Percentiles rank a stretch among this genome's conserved stretches.
Evolutionary conservation across 2,797 vertebrate genomes (phyloP).

Genomic region (Poecilia picta): DNA sequence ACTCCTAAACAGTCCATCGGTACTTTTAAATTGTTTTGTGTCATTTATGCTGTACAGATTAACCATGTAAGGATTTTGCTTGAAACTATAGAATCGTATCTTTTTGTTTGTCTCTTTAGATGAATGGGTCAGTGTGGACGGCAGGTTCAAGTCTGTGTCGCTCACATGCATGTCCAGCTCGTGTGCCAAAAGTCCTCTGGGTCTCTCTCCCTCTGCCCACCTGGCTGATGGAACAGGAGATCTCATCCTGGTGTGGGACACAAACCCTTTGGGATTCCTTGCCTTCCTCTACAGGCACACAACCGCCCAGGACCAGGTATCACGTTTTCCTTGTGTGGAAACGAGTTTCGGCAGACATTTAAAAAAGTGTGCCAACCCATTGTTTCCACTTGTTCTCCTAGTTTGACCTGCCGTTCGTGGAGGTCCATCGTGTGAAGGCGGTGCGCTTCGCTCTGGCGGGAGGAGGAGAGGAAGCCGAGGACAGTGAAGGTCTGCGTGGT

Average conservation of each 20-base stretch:
- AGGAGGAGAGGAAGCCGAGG: slow-evolving; percentile 47
- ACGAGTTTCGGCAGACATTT: not conserved
- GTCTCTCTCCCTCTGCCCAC: slow-evolving; percentile 86
- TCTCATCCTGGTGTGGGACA: slow-evolving; percentile 85
- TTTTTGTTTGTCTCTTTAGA: slow-evolving; percentile 48
- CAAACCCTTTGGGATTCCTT: slow-evolving; percentile 79
- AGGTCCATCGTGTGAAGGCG: slow-evolving; percentile 85
- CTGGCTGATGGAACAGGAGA: slow-evolving; percentile 87
- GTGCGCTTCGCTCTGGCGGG: slow-evolving; percentile 75
- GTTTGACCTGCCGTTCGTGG: slow-evolving; percentile 88
- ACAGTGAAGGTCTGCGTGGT: slow-evolving; percentile 8
- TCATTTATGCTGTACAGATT: not conserved
- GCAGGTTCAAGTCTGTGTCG: slow-evolving; percentile 83
- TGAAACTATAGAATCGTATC: not conserved
- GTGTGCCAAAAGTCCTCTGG: slow-evolving; percentile 82
- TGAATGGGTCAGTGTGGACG: slow-evolving; percentile 80
- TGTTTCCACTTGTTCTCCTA: slow-evolving; percentile 35
- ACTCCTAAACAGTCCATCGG: not conserved
- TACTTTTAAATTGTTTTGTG: not conserved
- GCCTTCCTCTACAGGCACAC: slow-evolving; percentile 85
- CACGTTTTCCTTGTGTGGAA: not conserved
- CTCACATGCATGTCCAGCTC: slow-evolving; percentile 87
- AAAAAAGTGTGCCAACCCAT: not conserved
- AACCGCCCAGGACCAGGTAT: slow-evolving; percentile 83
- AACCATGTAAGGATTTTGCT: not conserved